phyloP scores from a whole-genome alignment of 2,888 invertebrate species.

The Marasmarcha lunaedactyla region DNA sequence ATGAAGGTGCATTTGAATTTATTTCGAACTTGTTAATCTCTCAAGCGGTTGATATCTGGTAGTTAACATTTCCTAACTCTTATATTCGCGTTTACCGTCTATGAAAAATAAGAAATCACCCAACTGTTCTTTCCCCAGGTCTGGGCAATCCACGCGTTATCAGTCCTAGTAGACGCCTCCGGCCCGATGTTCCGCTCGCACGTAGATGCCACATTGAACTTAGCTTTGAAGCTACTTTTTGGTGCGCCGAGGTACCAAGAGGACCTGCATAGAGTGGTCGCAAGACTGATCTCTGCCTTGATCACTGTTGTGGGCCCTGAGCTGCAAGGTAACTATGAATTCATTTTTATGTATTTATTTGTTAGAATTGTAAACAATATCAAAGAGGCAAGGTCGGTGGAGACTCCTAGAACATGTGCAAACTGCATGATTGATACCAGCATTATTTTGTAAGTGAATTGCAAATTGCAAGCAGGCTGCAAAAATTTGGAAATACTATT shows the following conservation, averaged over 20 bases:
- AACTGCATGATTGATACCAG: too few relatives aligned
- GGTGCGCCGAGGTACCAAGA: conserved; percentile 91
- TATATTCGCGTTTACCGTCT: too few relatives aligned
- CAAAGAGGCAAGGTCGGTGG: too few relatives aligned
- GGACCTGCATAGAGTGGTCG: conserved; percentile 90
- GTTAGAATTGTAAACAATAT: too few relatives aligned
- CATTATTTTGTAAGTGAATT: too few relatives aligned
- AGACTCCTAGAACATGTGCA: conserved; percentile 14
- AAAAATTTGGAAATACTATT: too few relatives aligned
- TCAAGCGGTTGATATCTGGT: too few relatives aligned
- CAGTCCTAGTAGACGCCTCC: conserved; percentile 96
- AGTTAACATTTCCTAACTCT: too few relatives aligned
- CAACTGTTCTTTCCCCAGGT: conserved; percentile 63
- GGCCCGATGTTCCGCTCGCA: conserved; percentile 99
- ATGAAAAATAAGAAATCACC: too few relatives aligned
- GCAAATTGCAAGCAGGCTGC: too few relatives aligned
- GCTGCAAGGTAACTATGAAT: conserved; percentile 75
- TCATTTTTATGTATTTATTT: neutral
- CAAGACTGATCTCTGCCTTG: conserved; percentile 91
- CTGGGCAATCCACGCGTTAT: conserved; percentile 96
- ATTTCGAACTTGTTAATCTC: too few relatives aligned
- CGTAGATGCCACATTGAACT: conserved; percentile 92
- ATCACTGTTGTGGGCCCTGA: conserved; percentile 99
- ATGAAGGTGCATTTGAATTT: too few relatives aligned
- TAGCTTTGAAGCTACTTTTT: conserved; percentile 89